Percentiles rank a stretch among this genome's conserved stretches.
Evolutionary conservation across 2,797 vertebrate genomes (phyloP).

Genomic region (Enteromius fasciolatus): DNA sequence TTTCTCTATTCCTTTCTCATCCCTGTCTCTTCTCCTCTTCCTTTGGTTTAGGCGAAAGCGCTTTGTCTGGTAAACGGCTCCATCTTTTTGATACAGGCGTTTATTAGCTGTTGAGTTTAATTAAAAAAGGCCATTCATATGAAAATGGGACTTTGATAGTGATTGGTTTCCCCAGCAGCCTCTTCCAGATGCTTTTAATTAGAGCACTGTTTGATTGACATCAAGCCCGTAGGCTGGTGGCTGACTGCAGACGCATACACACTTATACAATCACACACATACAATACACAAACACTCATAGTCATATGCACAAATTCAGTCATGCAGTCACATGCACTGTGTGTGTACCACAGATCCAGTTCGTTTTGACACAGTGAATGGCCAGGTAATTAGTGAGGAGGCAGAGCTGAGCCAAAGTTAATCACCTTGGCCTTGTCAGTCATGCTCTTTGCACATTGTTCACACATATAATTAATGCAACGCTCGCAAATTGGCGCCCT

Average conservation of each 20-base stretch:
- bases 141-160: constrained; percentile 86
- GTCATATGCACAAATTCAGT: constrained; percentile 59
- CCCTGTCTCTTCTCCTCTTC: constrained; percentile 61
- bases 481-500: constrained; percentile 50
- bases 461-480: constrained; percentile 60
- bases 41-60: constrained; percentile 66
- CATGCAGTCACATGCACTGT: constrained; percentile 55
- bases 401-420: constrained; percentile 45
- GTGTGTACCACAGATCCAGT: constrained; percentile 21
- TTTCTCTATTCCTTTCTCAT: constrained; percentile 72
- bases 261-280: constrained; percentile 19
- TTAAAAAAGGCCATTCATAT: constrained; percentile 89
- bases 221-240: constrained; percentile 71
- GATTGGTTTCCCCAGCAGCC: constrained; percentile 84
- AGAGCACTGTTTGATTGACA: constrained; percentile 85
- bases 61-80: constrained; percentile 85
- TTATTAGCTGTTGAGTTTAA: constrained; percentile 88
- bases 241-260: constrained; percentile 58
- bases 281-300: constrained; percentile 48
- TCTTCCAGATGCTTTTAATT: constrained; percentile 87
- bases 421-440: constrained; percentile 74
- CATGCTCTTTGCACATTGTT: constrained; percentile 68
- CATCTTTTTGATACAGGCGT: constrained; percentile 84
- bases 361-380: constrained; percentile 68
- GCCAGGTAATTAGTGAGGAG: constrained; percentile 72